Evolutionary conservation across 2,113 vertebrate species (phyloP).

Genomic region (Gobiocypris rarus): DNA sequence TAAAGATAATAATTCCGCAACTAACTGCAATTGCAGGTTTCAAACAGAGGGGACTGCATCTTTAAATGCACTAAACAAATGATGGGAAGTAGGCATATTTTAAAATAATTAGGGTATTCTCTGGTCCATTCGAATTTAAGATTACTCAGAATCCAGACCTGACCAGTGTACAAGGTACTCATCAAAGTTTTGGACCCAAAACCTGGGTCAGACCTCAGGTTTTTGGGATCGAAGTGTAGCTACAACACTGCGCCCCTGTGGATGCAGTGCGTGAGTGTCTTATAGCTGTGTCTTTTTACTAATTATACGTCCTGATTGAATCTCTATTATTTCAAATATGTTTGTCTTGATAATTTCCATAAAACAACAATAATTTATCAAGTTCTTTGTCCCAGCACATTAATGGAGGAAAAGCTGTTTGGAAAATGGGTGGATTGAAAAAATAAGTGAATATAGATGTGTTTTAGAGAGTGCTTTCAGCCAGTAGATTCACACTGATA

Average conservation of each 20-base stretch:
- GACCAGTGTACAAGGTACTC: too few species aligned
- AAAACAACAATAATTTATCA: not conserved
- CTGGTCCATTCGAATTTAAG: too few species aligned
- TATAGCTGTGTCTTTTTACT: not conserved
- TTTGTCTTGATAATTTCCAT: not conserved
- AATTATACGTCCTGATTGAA: not conserved
- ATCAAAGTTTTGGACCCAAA: too few species aligned
- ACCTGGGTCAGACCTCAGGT: too few species aligned
- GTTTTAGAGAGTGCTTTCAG: constrained; percentile 10
- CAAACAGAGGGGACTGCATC: too few species aligned
- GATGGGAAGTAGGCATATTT: too few species aligned
- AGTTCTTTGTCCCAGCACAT: not conserved
- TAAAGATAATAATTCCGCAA: too few species aligned
- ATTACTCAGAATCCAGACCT: too few species aligned
- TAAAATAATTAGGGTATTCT: too few species aligned
- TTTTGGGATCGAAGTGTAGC: not conserved
- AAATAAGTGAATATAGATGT: constrained; percentile 13
- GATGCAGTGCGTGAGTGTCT: not conserved
- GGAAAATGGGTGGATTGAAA: not conserved
- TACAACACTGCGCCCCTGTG: not conserved
- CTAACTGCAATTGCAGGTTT: too few species aligned
- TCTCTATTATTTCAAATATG: not conserved
- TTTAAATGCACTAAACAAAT: too few species aligned
- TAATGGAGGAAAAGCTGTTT: not conserved
- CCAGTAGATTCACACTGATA: not conserved